Conservation (phyloP, 2,113 vertebrate species). For the Pangasianodon gigas region DNA sequence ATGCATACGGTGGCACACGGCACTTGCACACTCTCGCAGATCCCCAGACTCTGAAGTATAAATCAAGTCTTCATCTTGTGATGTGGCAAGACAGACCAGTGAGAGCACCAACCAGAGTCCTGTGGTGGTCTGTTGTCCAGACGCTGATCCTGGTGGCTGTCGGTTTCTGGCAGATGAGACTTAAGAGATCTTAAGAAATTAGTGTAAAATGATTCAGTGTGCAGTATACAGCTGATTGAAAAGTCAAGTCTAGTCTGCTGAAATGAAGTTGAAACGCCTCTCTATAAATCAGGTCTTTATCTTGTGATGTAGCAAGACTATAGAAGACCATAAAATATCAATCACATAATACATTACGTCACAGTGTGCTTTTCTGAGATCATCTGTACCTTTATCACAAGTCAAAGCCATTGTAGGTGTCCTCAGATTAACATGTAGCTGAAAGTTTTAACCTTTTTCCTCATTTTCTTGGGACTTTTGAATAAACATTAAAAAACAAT, state of each 20-base stretch:
- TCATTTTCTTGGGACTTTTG: neutral
- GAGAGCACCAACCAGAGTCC: constrained; percentile 90
- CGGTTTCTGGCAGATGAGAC: constrained; percentile 91
- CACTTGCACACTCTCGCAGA: neutral
- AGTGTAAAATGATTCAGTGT: constrained; percentile 74
- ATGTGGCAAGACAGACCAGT: constrained; percentile 78
- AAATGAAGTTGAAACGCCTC: constrained; percentile 26
- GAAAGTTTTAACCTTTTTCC: neutral
- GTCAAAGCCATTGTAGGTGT: neutral
- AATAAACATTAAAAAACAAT: neutral
- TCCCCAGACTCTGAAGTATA: neutral
- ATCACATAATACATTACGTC: neutral
- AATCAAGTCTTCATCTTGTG: neutral
- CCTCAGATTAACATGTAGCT: neutral
- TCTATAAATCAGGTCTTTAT: neutral
- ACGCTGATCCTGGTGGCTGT: constrained; percentile 90
- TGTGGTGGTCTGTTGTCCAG: constrained; percentile 94
- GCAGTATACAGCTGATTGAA: constrained; percentile 56
- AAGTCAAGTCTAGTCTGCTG: constrained; percentile 50
- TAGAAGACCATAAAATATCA: neutral
- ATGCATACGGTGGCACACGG: neutral
- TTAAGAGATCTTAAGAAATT: constrained; percentile 83
- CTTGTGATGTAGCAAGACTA: neutral
- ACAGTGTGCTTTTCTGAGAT: neutral
- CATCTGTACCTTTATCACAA: neutral